phyloP scores from a whole-genome alignment of 2,888 invertebrate genomes.

The Lycophotia porphyrea region DNA sequence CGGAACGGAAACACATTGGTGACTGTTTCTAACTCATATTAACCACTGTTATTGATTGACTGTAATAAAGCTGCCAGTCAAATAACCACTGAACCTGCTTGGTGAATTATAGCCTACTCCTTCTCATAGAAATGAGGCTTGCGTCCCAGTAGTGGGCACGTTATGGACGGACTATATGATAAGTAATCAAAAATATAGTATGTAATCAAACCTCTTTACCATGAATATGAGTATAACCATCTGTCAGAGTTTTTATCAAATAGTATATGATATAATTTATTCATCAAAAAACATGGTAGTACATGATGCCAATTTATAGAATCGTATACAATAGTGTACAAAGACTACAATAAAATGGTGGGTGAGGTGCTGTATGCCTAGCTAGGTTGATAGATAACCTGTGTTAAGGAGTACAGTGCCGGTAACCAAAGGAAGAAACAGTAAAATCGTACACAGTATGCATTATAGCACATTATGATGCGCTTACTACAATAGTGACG shows the following conservation, averaged over 20 bases:
- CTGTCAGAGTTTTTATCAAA: neutral
- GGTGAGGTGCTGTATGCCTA: too few relatives aligned
- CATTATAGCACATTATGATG: too few relatives aligned
- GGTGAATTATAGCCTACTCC: neutral
- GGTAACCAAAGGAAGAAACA: too few relatives aligned
- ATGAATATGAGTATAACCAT: neutral
- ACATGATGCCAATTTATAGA: too few relatives aligned
- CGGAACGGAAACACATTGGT: neutral
- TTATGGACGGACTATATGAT: neutral
- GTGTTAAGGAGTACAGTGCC: too few relatives aligned
- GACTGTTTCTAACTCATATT: neutral
- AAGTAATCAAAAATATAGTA: neutral
- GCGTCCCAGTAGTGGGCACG: neutral
- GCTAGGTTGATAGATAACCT: too few relatives aligned
- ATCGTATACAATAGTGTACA: too few relatives aligned
- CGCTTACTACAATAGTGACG: too few relatives aligned
- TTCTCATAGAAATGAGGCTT: neutral
- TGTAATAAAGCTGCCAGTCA: neutral
- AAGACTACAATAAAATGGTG: too few relatives aligned
- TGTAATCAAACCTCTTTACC: neutral
- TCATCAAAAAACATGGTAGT: too few relatives aligned
- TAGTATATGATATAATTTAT: too few relatives aligned
- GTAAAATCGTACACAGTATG: too few relatives aligned
- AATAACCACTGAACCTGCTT: neutral
- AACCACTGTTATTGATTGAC: neutral